Evolutionary conservation across 2,888 invertebrate genomes (phyloP), one percentile per base, ranked within the genome.

Genomic region (Mythimna vitellina): DNA sequence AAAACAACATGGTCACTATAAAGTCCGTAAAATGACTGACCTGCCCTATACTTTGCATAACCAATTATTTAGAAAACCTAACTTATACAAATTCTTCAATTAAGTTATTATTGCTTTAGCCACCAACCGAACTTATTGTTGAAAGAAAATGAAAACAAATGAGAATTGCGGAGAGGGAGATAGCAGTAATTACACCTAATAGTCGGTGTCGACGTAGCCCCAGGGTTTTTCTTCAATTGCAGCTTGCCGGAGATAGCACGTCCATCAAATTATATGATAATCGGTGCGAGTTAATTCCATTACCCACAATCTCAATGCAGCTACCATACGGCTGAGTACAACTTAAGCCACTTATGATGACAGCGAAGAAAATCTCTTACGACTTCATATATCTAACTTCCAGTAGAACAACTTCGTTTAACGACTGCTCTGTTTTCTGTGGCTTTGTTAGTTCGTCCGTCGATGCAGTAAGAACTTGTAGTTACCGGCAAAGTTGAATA

Each of bases 201-300:
- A 88, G 83, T 81, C 81, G 77, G 82, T 73, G 76, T 67, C 85
- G 84, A 81, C 84, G 85, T 85, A 84, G 89, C 91, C 87, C 62
- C 78, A 70, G 87, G 91, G 88, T 65, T 81, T 87, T 88, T 86
- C 86, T 89, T 85, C 88, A 89, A 88, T 89, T 88, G 88, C 87
- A 86, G 80, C 81, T 81, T 81, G 80, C 80, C 76, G 86, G 84
- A 88, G 90, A 89, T 90, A 89, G 86, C 88, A 88, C 89, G 88
- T 91, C 88, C 87, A 90, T 90, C 90, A 90, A 91, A 90, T 92
- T 90, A 91, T 90, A 90, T 88, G 90, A 91, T 91, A 92, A 92
- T 91, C 90, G 89, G 86, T 70, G 85, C 78, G 82, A 83, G 89
- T 90, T 91, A 91, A 90, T 91, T 89, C 89, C 86, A 89, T 89